phyloP scores from a whole-genome alignment of 2,888 invertebrate genomes.

The Ennomos erosarius region DNA sequence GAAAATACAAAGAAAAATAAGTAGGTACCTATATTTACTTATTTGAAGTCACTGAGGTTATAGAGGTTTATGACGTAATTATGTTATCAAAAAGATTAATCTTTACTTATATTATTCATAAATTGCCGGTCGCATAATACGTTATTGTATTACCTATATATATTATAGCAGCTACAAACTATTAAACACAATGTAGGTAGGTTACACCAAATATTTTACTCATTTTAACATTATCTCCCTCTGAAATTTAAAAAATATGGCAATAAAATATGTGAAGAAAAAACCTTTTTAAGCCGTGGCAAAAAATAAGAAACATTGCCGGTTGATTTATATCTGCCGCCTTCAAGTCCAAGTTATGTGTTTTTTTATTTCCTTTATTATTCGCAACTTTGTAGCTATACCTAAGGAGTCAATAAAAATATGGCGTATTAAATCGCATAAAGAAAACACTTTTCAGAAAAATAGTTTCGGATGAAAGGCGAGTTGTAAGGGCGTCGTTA shows the following conservation, averaged over 20 bases:
- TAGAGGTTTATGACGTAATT: not conserved
- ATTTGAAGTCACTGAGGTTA: no score
- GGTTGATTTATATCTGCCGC: conserved; percentile 77
- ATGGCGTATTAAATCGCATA: conserved; percentile 80
- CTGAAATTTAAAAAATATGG: conserved; percentile 64
- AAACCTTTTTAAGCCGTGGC: conserved; percentile 60
- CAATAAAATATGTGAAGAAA: conserved; percentile 65
- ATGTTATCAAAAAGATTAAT: not conserved
- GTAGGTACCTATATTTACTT: no score
- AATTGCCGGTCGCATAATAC: not conserved
- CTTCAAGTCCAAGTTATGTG: conserved; percentile 68
- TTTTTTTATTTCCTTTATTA: conserved; percentile 72
- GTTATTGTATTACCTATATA: not conserved
- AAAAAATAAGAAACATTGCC: conserved; percentile 63
- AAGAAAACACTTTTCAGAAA: conserved; percentile 84
- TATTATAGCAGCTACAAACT: not conserved
- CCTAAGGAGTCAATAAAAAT: conserved; percentile 75
- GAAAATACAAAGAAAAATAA: no score
- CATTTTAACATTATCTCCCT: conserved; percentile 52
- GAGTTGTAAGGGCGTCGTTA: conserved; percentile 81
- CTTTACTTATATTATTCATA: not conserved
- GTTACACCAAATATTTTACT: conserved; percentile 45
- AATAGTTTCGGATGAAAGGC: conserved; percentile 80
- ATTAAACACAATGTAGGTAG: conserved; percentile 57
- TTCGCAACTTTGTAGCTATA: conserved; percentile 73